Conservation (phyloP, 1,140 invertebrate genomes). For the Sarcophaga peregrina region DNA sequence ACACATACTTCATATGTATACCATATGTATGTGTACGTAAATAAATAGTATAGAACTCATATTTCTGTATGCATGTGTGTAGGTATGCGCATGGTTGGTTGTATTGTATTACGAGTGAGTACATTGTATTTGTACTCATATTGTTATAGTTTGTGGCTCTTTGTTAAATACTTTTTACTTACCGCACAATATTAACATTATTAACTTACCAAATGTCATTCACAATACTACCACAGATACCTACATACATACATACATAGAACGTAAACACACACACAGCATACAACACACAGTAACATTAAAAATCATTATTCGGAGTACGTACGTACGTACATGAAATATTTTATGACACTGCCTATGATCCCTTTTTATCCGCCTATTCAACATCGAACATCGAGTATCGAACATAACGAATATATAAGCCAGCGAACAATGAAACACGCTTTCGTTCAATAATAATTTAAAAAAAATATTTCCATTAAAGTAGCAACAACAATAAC, state of each 20-base stretch:
- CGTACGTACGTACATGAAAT: background rate
- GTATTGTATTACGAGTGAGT: background rate
- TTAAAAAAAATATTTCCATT: background rate
- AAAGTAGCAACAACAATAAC: background rate
- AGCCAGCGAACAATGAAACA: background rate
- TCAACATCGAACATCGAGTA: too few relatives aligned
- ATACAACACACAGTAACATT: background rate
- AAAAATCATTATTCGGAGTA: too few relatives aligned
- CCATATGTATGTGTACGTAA: background rate
- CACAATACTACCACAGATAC: background rate
- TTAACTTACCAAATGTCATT: slow-evolving; percentile 24
- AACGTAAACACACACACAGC: background rate
- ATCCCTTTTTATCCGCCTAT: background rate
- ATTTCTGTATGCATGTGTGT: background rate
- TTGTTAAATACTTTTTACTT: slow-evolving; percentile 13
- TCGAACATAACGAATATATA: background rate
- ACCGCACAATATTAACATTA: slow-evolving; percentile 27
- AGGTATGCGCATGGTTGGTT: background rate
- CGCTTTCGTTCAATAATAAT: background rate
- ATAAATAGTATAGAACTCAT: background rate
- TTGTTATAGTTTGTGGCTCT: slow-evolving; percentile 8
- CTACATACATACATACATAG: background rate
- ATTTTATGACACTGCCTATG: background rate
- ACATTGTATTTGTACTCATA: background rate
- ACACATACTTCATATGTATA: background rate